A percentile compares a stretch with the other conserved stretches of the same genome.
These are phyloP conservation scores for Melanotaenia maccullochi DNA, from an alignment of 2,797 vertebrate genomes.

Conservation along the genomic window DNA sequence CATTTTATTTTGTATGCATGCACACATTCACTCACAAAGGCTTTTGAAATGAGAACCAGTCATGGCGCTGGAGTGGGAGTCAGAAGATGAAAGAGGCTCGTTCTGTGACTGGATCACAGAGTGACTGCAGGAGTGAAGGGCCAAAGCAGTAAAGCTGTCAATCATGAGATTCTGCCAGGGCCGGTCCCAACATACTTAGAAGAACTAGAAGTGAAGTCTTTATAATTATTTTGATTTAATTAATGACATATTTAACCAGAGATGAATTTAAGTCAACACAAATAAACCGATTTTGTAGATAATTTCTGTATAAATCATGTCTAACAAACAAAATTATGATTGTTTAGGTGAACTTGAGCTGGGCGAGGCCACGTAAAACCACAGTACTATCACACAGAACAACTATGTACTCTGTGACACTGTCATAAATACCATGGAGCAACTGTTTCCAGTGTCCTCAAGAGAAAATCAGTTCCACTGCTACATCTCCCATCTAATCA, in stretches of 20 bases:
- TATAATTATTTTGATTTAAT: too few relatives aligned
- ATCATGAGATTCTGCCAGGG: constrained; percentile 64
- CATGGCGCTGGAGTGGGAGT: constrained; percentile 51
- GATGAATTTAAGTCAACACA: constrained; percentile 33
- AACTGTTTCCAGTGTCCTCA: background rate
- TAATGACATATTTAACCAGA: background rate
- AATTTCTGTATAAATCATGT: background rate
- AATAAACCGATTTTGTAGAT: background rate
- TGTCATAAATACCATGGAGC: background rate
- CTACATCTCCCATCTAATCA: constrained; percentile 27
- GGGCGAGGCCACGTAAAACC: background rate
- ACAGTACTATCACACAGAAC: background rate
- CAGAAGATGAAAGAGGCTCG: constrained; percentile 72
- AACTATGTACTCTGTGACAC: background rate
- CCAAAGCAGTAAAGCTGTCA: constrained; percentile 78
- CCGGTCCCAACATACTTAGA: constrained; percentile 26
- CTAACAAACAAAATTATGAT: background rate
- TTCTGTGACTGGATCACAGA: constrained; percentile 72
- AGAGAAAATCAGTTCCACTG: constrained; percentile 1
- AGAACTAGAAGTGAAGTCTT: constrained; percentile 17
- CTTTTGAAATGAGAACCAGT: constrained; percentile 75
- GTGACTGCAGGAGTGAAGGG: constrained; percentile 68
- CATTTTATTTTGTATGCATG: constrained; percentile 45
- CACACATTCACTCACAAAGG: constrained; percentile 29
- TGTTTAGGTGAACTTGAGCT: background rate